Evolutionary conservation across 1,140 invertebrate genomes (phyloP), one percentile per base, ranked within the genome.

Genomic region (Carposina sasakii): DNA sequence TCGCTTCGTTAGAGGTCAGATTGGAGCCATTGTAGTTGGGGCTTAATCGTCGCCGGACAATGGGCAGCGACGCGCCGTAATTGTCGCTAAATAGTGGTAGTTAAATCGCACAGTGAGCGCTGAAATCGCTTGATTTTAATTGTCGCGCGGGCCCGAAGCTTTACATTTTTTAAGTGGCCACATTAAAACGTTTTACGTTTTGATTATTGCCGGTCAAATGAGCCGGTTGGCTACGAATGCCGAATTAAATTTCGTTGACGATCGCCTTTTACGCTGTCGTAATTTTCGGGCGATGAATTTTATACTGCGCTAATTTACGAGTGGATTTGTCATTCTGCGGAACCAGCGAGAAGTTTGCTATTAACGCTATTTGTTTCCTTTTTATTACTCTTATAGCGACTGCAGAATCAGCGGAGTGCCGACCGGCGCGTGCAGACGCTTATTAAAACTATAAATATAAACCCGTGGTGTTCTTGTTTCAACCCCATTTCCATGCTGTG

Each of bases 371-470:
- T 42, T 26, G 12, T 26, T 61, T 53, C 63, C 62, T 57, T 60
- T 63, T 57, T 59, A 63, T 58, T 59, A 63, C 67, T 57, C 54
- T 64, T 66, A 67, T 58, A 61, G 54, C 45, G 58, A 56, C n/a
- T n/a, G n/a, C n/a, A n/a, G n/a, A n/a, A 51, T 52, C 44, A 62
- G 36, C 46, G 55, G 44, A 49, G 48, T 51, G 47, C 49, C 52
- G 26, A 52, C 53, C 56, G 64, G 55, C 60, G 65, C 69, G 66
- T 71, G 71, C 67, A 61, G 68, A 68, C 60, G 59, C 63, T 76
- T 76, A 79, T 79, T 79, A 71, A 76, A 73, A 79, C 71, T 75
- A 76, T 76, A 79, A 76, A 76, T 79, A 76, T 69, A 63, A 67
- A 34, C 55, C 39, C 59, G 39, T 54, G 67, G 61, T 71, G 67